Evolutionary conservation across 2,888 invertebrate genomes (phyloP), one percentile per base, ranked within the genome.

Genomic region (Cephus pygmeus): DNA sequence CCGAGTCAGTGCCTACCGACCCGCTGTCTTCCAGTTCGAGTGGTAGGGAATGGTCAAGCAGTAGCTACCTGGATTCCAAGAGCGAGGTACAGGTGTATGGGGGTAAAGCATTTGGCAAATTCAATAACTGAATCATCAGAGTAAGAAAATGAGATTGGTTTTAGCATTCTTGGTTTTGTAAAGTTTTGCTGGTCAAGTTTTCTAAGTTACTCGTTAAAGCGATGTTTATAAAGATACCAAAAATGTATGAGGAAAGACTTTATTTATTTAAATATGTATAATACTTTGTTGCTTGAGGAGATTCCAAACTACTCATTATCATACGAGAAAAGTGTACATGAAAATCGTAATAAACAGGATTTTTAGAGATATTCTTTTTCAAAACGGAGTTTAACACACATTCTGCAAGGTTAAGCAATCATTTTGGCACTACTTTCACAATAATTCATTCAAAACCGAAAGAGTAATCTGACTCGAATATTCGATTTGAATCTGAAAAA

Each of bases 11-110:
- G 80, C 78, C 75, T 78, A 34, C 75, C 77, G 77, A 79, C 40
- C 31, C 0, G 23, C 23, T 56, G 23, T 15, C 23, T 56, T 56
- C 9, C 71, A 33, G 73, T 75, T 77, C 78, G 79, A 78, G 81
- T 81, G 81, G 79, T 79, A 79, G 83, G 83, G 83, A 82, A 83
- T 78, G 81, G 83, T 79, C 79, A 81, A 81, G 76, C 80, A 81
- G 80, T 79, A 79, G 81, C 79, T 40, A 31, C 35, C 34, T 77
- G 33, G 31, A 33, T 76, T 56, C 31, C 71, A 71, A 12, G 71
- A 31, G 34, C 33, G n/a, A 30, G n/a, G 15, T 23, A 69, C 78
- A 80, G 76, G 75, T 79, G 78, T 69, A 79, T 77, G 78, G 73
- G 76, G 69, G 40, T 76, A 77, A 9, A 9, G 35, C 68, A 75